Evolutionary conservation across 2,888 invertebrate genomes (phyloP), one percentile per base, ranked within the genome.

Genomic region (Ariolimax columbianus): DNA sequence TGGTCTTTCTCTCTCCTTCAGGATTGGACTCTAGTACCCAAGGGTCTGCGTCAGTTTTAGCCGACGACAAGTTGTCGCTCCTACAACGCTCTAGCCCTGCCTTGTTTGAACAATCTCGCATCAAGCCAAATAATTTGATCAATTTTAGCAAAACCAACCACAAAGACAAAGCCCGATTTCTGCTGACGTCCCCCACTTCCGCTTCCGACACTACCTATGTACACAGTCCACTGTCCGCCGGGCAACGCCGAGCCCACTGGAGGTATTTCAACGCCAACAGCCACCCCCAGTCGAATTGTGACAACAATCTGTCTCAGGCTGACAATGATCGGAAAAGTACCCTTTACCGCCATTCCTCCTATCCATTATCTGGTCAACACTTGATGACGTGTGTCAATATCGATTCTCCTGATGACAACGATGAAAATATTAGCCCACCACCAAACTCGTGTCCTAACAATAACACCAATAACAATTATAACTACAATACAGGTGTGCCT

Each of bases 211-310:
- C 84, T 26, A 75, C 80, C 75, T 77, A 70, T 38, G 51, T 77
- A 1, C 63, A 47, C 36, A 77, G 75, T 6, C 77, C 85, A 26
- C 36, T 85, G 59, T 85, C 85, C 3, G 85, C 85, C 6, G 85
- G 85, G 17, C 85, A 85, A 47, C 82, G 85, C 19, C 85, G 85
- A 1, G 85, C 85, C 55, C 85, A 85, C 43, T 85, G 85, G 85
- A 40, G 85, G n/a, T 85, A 85, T 72, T 85, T 85, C 72, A 85
- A 85, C 43, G 85, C 85, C 66, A 85, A 85, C 82, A 81, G 81
- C 59, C 85, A 85, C 40, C 85, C 85, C 19, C 85, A 85, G 82
- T 85, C 85, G 38, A 85, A 85, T 72, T 85, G 85, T 36, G 85
- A 82, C 70, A 85, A 85, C 82, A 85, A 85, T 63, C 77, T 85